Conservation (phyloP, 2,888 invertebrate species). For the Aspidapion aeneum region DNA sequence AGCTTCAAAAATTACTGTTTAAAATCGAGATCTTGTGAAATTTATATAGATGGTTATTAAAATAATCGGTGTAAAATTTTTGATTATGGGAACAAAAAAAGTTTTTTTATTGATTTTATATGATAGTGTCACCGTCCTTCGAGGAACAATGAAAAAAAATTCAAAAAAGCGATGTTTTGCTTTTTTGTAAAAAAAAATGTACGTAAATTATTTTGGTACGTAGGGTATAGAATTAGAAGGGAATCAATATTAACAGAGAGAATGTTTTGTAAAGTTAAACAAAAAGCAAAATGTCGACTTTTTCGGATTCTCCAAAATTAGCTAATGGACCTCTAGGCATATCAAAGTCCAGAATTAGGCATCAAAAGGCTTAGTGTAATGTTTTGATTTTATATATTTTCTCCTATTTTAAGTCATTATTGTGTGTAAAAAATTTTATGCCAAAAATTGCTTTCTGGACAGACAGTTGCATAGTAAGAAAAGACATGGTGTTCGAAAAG, state of each 20-base stretch:
- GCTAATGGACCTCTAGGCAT: conserved; percentile 40
- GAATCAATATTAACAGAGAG: not conserved
- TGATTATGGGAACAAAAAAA: conserved; percentile 26
- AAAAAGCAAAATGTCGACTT: not conserved
- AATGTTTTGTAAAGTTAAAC: not conserved
- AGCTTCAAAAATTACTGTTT: not conserved
- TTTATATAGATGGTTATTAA: not conserved
- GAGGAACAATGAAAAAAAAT: conserved; percentile 30
- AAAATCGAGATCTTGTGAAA: not conserved
- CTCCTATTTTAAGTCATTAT: conserved; percentile 32
- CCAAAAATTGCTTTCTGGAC: conserved; percentile 41
- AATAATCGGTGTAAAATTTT: not conserved
- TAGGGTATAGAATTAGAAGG: no score
- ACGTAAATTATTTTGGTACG: no score
- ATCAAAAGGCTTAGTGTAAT: conserved; percentile 21
- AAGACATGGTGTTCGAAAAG: no score
- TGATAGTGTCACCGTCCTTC: conserved; percentile 47
- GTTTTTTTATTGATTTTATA: conserved; percentile 32
- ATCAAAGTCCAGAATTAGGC: conserved; percentile 36
- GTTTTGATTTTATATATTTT: conserved; percentile 21
- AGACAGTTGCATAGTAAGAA: conserved; percentile 43
- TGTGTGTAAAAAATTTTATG: conserved; percentile 37
- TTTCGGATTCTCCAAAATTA: conserved; percentile 24
- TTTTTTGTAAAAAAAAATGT: no score
- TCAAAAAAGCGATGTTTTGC: not conserved